Evolutionary conservation across 2,113 vertebrate genomes (phyloP).

Genomic region (Monarcha castaneiventris): DNA sequence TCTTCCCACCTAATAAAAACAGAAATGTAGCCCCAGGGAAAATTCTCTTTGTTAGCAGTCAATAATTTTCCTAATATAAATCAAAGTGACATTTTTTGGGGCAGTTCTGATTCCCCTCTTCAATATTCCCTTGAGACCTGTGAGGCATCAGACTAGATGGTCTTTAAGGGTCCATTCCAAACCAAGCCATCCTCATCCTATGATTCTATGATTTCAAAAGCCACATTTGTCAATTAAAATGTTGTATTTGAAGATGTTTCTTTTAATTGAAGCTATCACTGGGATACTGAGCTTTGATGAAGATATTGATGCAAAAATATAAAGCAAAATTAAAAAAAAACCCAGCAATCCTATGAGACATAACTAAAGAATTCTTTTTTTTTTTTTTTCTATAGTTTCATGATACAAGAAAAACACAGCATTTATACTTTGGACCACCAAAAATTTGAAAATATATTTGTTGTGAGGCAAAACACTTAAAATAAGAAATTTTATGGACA

Average conservation of each 20-base stretch:
- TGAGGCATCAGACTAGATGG: background rate
- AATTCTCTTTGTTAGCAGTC: background rate
- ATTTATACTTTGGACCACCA: background rate
- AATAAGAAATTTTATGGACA: background rate
- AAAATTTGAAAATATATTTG: background rate
- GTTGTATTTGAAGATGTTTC: background rate
- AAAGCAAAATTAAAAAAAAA: background rate
- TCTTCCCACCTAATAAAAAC: background rate
- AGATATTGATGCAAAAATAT: background rate
- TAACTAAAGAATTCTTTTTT: background rate
- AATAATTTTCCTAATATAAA: background rate
- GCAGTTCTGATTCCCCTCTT: background rate
- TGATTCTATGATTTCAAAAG: background rate
- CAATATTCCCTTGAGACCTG: background rate
- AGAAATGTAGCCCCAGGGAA: background rate
- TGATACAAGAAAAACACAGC: background rate
- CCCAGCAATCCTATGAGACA: background rate
- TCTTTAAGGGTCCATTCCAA: background rate
- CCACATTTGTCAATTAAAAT: background rate
- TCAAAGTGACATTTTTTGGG: background rate
- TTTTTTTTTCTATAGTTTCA: background rate
- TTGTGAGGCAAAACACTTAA: background rate
- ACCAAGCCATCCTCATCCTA: fast-evolving
- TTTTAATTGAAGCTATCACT: background rate
- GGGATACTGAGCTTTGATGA: background rate